Evolutionary conservation across 2,797 vertebrate species (phyloP).

Genomic region (Neopelma chrysocephalum): DNA sequence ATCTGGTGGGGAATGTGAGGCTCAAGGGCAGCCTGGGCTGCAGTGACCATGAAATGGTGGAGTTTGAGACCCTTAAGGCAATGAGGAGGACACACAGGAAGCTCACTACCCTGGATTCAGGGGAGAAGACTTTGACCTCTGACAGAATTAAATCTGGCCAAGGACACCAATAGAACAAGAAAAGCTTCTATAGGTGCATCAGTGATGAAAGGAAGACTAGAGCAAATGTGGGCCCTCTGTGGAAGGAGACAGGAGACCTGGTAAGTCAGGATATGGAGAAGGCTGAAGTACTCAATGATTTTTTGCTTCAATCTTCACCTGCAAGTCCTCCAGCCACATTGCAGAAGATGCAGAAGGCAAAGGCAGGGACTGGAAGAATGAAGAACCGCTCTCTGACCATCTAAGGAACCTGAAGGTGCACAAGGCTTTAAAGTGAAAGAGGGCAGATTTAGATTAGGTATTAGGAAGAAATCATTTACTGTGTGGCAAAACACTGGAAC

Average conservation of each 20-base stretch:
- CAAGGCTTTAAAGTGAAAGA: not conserved
- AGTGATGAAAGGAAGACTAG: not conserved
- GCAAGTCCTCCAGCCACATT: not conserved
- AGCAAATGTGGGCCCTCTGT: not conserved
- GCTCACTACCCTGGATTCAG: not conserved
- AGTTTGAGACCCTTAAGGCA: not conserved
- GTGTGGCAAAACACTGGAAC: not conserved
- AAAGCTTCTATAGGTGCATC: not conserved
- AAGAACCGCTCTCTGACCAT: not conserved
- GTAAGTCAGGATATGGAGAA: not conserved
- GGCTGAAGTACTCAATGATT: not conserved
- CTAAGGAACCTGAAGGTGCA: not conserved
- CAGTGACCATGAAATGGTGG: not conserved
- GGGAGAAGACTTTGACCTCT: not conserved
- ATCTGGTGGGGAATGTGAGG: not conserved
- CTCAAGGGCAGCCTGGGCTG: not conserved
- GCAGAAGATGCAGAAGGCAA: not conserved
- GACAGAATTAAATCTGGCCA: not conserved
- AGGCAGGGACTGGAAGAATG: not conserved
- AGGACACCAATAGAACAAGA: not conserved
- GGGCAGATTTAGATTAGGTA: not conserved
- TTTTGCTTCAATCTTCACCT: not conserved
- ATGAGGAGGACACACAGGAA: not conserved
- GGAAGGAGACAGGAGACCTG: not conserved
- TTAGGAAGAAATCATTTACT: not conserved